Conservation (phyloP, 2,113 vertebrate genomes). For the Dendrocopos noguchii region DNA sequence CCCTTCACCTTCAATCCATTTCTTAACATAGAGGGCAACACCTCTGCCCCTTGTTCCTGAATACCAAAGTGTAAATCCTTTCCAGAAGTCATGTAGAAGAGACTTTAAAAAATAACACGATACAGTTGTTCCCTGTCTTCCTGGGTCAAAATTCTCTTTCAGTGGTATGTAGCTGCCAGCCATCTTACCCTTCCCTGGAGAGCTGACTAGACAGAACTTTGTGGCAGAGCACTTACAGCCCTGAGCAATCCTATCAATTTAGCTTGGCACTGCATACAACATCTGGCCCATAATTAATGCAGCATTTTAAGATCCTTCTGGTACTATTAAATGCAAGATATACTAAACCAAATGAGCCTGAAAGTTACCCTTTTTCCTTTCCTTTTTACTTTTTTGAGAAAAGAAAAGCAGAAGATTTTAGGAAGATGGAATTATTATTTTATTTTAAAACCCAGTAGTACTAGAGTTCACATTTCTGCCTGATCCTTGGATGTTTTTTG, state of each 20-base stretch:
- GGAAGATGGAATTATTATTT: background rate
- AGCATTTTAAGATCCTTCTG: constrained; percentile 40
- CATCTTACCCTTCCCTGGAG: background rate
- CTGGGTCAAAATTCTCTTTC: background rate
- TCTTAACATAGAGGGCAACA: no score
- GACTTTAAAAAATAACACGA: background rate
- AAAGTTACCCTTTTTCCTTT: background rate
- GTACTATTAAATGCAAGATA: constrained; percentile 6
- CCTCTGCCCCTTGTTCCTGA: background rate
- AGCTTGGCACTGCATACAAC: background rate
- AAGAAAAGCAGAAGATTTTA: background rate
- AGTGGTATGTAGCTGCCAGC: background rate
- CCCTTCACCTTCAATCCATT: no score
- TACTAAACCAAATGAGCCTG: background rate
- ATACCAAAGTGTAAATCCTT: background rate
- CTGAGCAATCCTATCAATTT: background rate
- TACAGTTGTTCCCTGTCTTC: background rate
- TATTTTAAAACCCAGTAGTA: background rate
- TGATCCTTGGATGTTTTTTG: constrained; percentile 6
- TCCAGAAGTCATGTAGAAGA: background rate
- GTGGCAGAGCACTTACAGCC: background rate
- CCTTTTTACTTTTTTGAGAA: background rate
- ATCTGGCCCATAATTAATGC: constrained; percentile 51
- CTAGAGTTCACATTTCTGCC: background rate
- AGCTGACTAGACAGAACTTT: background rate